Base-by-base conservation (phyloP, 1,140 invertebrate species). In the Ooceraea biroi region DNA sequence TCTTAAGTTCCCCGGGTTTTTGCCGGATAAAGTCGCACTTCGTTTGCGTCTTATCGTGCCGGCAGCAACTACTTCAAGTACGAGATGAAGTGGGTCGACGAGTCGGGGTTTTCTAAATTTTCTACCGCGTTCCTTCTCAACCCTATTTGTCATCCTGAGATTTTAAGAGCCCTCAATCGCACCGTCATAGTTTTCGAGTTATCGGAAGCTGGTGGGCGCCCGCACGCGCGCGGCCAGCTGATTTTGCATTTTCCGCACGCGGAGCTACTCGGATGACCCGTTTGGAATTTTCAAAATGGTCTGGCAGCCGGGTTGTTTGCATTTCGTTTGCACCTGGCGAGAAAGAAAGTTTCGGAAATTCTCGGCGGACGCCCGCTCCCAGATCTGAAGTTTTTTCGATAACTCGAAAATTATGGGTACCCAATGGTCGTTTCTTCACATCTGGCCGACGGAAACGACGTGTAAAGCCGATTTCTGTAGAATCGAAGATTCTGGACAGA, bases 271-370 rank as follows among this genome's bases (percentile, higher is more conserved):
- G 65, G 65, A 69, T 80, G 76, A 80, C 50, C 65, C 52, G 76
- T 30, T 46, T 17, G 76, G 76, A 71, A 80, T 80, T 69, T 80
- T 80, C 65, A 71, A 80, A 80, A 80, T 71, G 65, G 50, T 69
- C 76, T 57, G 50, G 22, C 65, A 55, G 36, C 27, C 65, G 22
- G 36, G 65, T 80, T 80, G 76, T 80, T 80, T 80, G 76, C 76
- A 80, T 80, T 65, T 80, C 50, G 76, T 80, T 80, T 80, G 65
- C 76, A 80, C 76, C 76, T 80, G 76, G 76, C 76, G 25, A 30
- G 36, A n/a, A 80, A 80, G 76, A 80, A 80, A 80, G 76, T 80
- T 80, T 80, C 11, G 76, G 22, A 80, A 80, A 80, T 80, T 80
- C 76, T 80, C 76, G 52, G 50, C 50, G 76, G 52, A 65, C 76